These are phyloP conservation scores for Musca vetustissima DNA, from an alignment of 1,140 invertebrate species.

Conservation along the genomic window DNA sequence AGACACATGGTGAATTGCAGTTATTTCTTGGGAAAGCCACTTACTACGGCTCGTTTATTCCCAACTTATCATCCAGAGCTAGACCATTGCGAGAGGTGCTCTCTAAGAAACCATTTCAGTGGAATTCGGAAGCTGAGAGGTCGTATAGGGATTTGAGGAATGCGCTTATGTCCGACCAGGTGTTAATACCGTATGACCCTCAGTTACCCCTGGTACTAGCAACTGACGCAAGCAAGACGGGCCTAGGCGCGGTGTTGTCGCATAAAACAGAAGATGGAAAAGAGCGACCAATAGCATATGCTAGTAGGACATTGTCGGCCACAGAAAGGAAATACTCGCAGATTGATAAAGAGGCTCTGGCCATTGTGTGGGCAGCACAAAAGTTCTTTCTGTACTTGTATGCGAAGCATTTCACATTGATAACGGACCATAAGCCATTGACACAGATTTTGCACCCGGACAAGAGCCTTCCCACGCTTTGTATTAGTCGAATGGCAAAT, in stretches of 20 bases:
- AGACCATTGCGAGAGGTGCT: slow-evolving; percentile 13
- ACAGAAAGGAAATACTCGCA: slow-evolving; percentile 56
- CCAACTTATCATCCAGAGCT: not conserved
- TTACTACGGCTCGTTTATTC: slow-evolving; percentile 14
- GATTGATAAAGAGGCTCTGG: slow-evolving; percentile 57
- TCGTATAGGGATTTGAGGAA: slow-evolving; percentile 9
- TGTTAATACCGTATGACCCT: not conserved
- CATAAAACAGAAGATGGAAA: slow-evolving; percentile 50
- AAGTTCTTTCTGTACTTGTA: slow-evolving; percentile 56
- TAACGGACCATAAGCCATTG: slow-evolving; percentile 59
- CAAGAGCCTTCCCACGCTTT: slow-evolving; percentile 44
- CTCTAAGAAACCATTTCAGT: slow-evolving; percentile 6
- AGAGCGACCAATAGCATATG: slow-evolving; percentile 37
- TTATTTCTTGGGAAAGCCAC: slow-evolving; percentile 8
- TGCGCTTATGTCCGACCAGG: slow-evolving; percentile 5
- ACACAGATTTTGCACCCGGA: slow-evolving; percentile 50
- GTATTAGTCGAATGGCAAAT: slow-evolving; percentile 43
- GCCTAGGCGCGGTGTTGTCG: slow-evolving; percentile 57
- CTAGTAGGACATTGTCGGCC: slow-evolving; percentile 37
- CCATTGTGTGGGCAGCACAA: slow-evolving; percentile 51
- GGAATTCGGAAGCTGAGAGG: not conserved
- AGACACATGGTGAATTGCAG: slow-evolving; percentile 8
- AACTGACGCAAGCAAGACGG: slow-evolving; percentile 28
- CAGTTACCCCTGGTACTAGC: not conserved
- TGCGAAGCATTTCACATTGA: slow-evolving; percentile 54